Percentiles rank a stretch among this genome's conserved stretches.
Conservation (phyloP, 2,797 vertebrate species). For the Chaetophractus vellerosus region DNA sequence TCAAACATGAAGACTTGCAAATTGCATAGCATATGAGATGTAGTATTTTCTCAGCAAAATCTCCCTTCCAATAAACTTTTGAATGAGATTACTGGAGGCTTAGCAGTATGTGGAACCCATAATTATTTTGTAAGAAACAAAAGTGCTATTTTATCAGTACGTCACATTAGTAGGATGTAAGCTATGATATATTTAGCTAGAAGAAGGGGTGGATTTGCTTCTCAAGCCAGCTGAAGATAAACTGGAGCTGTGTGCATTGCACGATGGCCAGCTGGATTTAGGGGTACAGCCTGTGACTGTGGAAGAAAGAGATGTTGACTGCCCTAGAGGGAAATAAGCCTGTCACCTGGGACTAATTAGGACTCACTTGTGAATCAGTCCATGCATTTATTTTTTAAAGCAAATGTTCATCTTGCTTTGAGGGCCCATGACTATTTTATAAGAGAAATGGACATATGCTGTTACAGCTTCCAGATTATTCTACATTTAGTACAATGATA, state of each 20-base stretch:
- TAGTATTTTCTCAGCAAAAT: constrained; percentile 63
- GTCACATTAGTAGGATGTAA: background rate
- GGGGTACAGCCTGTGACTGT: accelerated
- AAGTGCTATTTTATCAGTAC: background rate
- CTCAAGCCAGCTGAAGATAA: background rate
- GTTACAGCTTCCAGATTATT: constrained; percentile 46
- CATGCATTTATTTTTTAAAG: background rate
- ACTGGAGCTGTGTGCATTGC: no score
- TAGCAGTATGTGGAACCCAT: background rate
- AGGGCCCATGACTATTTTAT: constrained; percentile 30
- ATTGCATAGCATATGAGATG: constrained; percentile 13
- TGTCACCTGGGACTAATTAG: constrained; percentile 32
- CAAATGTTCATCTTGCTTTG: constrained; percentile 21
- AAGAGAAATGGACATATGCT: constrained; percentile 10
- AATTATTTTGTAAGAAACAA: constrained; percentile 4
- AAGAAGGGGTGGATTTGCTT: background rate
- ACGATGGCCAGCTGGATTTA: background rate
- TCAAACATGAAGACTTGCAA: constrained; percentile 50
- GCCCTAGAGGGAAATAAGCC: background rate
- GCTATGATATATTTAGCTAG: background rate
- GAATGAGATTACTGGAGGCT: constrained; percentile 36
- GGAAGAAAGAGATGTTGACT: background rate
- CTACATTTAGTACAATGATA: constrained; percentile 70
- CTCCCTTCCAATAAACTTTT: constrained; percentile 46
- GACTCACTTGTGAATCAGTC: constrained; percentile 44